Evolutionary conservation across 2,797 vertebrate genomes (phyloP).

Genomic region (Phyllotis vaccarum): DNA sequence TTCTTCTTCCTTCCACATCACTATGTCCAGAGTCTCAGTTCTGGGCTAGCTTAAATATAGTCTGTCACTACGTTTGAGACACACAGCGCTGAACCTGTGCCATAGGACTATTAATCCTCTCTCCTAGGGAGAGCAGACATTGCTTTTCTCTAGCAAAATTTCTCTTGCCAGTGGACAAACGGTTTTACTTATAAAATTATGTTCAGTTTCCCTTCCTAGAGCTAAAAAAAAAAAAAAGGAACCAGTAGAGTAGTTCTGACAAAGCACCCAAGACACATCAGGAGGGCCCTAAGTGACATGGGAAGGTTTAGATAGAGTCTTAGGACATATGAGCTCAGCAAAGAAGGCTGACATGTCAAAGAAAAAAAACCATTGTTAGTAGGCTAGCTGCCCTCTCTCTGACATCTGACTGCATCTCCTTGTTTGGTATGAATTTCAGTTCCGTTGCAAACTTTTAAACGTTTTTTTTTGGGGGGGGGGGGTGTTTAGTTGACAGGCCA

Average conservation of each 20-base stretch:
- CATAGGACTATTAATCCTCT: neutral
- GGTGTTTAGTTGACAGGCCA: slow-evolving; percentile 76
- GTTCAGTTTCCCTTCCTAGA: neutral
- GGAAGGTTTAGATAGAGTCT: neutral
- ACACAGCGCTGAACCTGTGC: neutral
- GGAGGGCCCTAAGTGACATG: neutral
- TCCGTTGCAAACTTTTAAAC: slow-evolving; percentile 45
- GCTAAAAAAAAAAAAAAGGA: neutral
- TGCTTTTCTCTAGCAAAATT: neutral
- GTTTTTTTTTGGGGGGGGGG: too few species aligned
- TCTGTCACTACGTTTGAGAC: neutral
- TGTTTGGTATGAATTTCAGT: slow-evolving; percentile 55
- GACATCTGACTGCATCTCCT: neutral
- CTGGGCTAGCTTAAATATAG: neutral
- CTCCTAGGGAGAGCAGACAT: neutral
- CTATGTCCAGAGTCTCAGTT: neutral
- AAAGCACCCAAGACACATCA: neutral
- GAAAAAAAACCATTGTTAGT: slow-evolving; percentile 19
- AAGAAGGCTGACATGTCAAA: neutral
- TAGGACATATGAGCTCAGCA: neutral
- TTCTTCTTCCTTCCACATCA: neutral
- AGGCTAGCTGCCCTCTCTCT: neutral
- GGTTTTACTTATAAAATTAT: slow-evolving; percentile 33
- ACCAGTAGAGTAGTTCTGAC: neutral
- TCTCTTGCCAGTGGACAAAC: slow-evolving; percentile 8